Evolutionary conservation across 2,888 invertebrate species (phyloP).

Genomic region (Theodoxus fluviatilis): DNA sequence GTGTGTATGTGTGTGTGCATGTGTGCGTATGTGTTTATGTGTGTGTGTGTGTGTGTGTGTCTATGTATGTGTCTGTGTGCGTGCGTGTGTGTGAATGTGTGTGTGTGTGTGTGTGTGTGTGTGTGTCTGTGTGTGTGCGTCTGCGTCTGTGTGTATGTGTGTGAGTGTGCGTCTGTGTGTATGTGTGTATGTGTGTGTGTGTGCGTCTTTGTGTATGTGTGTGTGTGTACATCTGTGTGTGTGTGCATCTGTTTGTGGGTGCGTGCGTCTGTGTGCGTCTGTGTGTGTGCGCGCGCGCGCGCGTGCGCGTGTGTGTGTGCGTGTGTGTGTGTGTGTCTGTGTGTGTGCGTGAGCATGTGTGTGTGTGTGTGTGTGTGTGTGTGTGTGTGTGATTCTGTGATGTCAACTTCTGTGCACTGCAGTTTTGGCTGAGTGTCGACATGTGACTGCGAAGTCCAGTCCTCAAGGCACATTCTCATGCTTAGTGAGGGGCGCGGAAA

Average conservation of each 20-base stretch:
- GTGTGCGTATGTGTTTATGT: slow-evolving; percentile 1
- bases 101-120: slow-evolving; percentile 20
- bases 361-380: slow-evolving; percentile 13
- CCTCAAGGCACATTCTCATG: too few relatives aligned
- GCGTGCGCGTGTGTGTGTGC: slow-evolving; percentile 10
- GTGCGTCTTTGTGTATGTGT: slow-evolving; percentile 14
- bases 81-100: slow-evolving; percentile 20
- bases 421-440: too few relatives aligned
- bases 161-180: slow-evolving; percentile 5
- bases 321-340: slow-evolving; percentile 14
- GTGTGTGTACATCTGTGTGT: slow-evolving; percentile 10
- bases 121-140: slow-evolving; percentile 4
- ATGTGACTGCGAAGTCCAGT: too few relatives aligned
- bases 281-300: slow-evolving; percentile 8
- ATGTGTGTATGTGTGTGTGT: slow-evolving; percentile 17
- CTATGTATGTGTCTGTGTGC: slow-evolving; percentile 3
- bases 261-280: slow-evolving; percentile 5
- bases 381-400: background rate
- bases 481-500: too few relatives aligned
- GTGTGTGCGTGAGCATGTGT: background rate
- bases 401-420: too few relatives aligned
- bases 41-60: background rate
- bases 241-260: slow-evolving; percentile 6
- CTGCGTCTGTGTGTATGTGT: slow-evolving; percentile 12
- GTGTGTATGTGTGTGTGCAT: slow-evolving; percentile 2